Evolutionary conservation across 2,888 invertebrate species (phyloP).

Genomic region (Drosophila setosimentum): DNA sequence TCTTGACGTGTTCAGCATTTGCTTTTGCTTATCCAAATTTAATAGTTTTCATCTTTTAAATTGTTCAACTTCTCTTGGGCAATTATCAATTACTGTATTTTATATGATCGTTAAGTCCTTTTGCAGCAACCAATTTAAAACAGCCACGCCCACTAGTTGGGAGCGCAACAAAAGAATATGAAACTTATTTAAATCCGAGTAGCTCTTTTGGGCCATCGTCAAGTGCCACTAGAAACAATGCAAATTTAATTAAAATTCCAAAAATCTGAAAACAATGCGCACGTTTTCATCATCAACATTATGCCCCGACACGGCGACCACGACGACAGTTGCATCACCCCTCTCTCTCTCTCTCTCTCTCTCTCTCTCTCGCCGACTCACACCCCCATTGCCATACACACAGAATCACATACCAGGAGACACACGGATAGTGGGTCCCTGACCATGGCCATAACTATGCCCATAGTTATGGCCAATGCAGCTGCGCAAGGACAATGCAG

Average conservation of each 20-base stretch:
- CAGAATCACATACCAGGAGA: constrained; percentile 20
- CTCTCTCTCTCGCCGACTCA: neutral
- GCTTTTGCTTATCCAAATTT: neutral
- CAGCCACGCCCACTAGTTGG: constrained; percentile 23
- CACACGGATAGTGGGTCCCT: constrained; percentile 22
- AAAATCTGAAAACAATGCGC: constrained; percentile 73
- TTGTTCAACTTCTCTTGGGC: neutral
- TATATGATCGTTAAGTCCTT: constrained; percentile 33
- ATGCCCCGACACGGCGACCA: constrained; percentile 54
- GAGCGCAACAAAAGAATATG: constrained; percentile 60
- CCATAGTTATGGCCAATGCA: constrained; percentile 55
- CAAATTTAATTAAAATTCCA: constrained; percentile 76
- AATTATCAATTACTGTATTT: constrained; percentile 25
- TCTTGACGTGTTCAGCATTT: constrained; percentile 2
- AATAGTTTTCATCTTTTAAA: neutral
- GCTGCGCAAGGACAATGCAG: constrained; percentile 60
- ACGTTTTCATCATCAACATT: constrained; percentile 71
- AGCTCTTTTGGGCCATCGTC: constrained; percentile 54
- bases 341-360: neutral
- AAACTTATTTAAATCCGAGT: constrained; percentile 67
- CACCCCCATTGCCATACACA: neutral
- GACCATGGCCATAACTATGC: constrained; percentile 59
- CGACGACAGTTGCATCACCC: constrained; percentile 7
- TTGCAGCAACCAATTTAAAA: constrained; percentile 55
- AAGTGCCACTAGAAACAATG: constrained; percentile 74